Evolutionary conservation across 2,113 vertebrate genomes (phyloP), one percentile per base, ranked within the genome.

Genomic region (Plotosus lineatus): DNA sequence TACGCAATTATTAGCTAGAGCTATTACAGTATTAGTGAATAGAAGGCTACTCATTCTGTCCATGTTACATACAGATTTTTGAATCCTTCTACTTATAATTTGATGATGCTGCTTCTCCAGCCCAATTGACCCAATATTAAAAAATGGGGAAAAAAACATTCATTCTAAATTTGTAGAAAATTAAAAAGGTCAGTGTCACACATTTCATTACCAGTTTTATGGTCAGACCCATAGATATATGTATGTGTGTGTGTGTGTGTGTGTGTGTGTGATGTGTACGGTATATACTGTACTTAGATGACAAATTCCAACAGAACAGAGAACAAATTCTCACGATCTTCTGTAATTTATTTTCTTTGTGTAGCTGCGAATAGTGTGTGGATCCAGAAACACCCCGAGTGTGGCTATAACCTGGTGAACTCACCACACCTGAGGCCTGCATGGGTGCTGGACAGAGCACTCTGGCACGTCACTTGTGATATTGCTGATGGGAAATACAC

Each of bases 381-480:
- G 96, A 89, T 97, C 61, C 89, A 88, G 19, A 85, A 94, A 15
- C 95, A 97, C 84, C 96, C 96, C 0, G 96, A 97, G 84, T 95
- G 95, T 83, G 94, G 92, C 2, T 97, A 96, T 87, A 97, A 96
- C 85, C 92, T 97, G 51, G 88, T 95, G 17, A 97, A 97, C 86
- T 96, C 95, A 55, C 95, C 95, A 38, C 93, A 97, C 85, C 90
- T 97, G 88, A 96, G 94, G 68, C 95, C 96, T 33, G 95, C 96
- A 1, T 97, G 95, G 95, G 80, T 96, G 53, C 89, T 97, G 84
- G 96, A 97, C 86, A 90, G 94, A 87, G 95, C 94, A 23, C 85
- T 97, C 9, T 97, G 96, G 94, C 94, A 95, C 78, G 87, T 97
- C 60, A 94, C 91, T 72, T 92, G 93, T 79, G 92, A 91, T 46